Conservation (phyloP, 2,888 invertebrate species). For the Stenoptilia bipunctidactyla region DNA sequence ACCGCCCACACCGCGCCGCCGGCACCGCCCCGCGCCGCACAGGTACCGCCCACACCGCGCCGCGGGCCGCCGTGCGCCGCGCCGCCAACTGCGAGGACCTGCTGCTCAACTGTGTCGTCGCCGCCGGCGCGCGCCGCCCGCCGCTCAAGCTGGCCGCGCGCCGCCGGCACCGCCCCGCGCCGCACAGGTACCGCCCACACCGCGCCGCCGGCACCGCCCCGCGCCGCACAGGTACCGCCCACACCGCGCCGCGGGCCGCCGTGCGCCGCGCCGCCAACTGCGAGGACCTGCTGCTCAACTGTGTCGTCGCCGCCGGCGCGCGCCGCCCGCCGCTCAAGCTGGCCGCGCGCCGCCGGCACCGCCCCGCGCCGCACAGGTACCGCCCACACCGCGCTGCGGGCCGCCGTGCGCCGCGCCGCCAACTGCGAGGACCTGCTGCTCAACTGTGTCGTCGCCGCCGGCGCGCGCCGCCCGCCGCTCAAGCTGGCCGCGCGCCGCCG, state of each 20-base stretch:
- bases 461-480: conserved; percentile 92
- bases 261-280: conserved; percentile 95
- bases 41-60: conserved; percentile 84
- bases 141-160: conserved; percentile 96
- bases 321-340: conserved; percentile 95
- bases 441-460: conserved; percentile 95
- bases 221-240: too few species aligned
- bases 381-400: too few species aligned
- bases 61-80: conserved; percentile 91
- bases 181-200: conserved; percentile 20
- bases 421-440: conserved; percentile 97
- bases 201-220: conserved; percentile 82
- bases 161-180: conserved; percentile 77
- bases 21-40: conserved; percentile 86
- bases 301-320: conserved; percentile 93
- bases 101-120: conserved; percentile 94
- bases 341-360: conserved; percentile 91
- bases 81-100: conserved; percentile 96
- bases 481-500: conserved; percentile 96
- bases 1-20: conserved; percentile 92
- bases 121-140: conserved; percentile 91
- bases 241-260: conserved; percentile 75
- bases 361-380: conserved; percentile 27
- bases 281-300: conserved; percentile 97
- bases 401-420: conserved; percentile 91